Evolutionary conservation across 2,888 invertebrate genomes (phyloP).

Genomic region (Augiades crinisus): DNA sequence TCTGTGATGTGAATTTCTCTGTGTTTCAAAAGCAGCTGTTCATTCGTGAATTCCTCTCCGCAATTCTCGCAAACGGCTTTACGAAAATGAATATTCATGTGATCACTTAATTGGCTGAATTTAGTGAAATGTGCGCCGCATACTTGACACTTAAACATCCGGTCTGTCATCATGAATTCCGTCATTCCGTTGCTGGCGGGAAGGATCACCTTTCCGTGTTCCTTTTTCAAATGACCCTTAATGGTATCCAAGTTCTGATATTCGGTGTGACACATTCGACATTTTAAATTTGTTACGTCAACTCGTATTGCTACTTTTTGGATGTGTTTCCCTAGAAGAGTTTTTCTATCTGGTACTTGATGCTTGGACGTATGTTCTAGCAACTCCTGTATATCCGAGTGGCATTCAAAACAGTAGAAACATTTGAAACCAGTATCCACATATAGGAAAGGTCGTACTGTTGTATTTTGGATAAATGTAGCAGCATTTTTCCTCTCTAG

Average conservation of each 20-base stretch:
- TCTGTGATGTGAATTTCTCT: constrained; percentile 45
- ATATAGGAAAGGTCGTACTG: constrained; percentile 54
- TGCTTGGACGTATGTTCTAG: constrained; percentile 49
- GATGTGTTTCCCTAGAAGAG: constrained; percentile 43
- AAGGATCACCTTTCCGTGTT: constrained; percentile 43
- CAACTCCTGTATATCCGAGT: constrained; percentile 41
- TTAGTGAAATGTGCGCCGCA: constrained; percentile 45
- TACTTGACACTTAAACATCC: constrained; percentile 46
- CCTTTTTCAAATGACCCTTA: constrained; percentile 42
- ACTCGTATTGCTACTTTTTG: constrained; percentile 47
- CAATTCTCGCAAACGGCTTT: constrained; percentile 60
- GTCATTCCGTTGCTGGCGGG: constrained; percentile 51
- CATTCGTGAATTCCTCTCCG: constrained; percentile 51
- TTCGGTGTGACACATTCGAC: constrained; percentile 42
- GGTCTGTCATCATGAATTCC: constrained; percentile 50
- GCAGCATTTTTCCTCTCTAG: constrained; percentile 53
- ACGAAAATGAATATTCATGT: constrained; percentile 53
- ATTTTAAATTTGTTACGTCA: constrained; percentile 52
- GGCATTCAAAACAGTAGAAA: constrained; percentile 52
- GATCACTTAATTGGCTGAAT: constrained; percentile 47
- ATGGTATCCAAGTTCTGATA: constrained; percentile 40
- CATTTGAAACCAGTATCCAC: constrained; percentile 57
- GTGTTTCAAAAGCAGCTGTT: constrained; percentile 48
- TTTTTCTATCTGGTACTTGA: constrained; percentile 32
- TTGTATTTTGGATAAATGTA: constrained; percentile 48